phyloP scores from a whole-genome alignment of 1,140 invertebrate species.

The Pteromalus puparum region DNA sequence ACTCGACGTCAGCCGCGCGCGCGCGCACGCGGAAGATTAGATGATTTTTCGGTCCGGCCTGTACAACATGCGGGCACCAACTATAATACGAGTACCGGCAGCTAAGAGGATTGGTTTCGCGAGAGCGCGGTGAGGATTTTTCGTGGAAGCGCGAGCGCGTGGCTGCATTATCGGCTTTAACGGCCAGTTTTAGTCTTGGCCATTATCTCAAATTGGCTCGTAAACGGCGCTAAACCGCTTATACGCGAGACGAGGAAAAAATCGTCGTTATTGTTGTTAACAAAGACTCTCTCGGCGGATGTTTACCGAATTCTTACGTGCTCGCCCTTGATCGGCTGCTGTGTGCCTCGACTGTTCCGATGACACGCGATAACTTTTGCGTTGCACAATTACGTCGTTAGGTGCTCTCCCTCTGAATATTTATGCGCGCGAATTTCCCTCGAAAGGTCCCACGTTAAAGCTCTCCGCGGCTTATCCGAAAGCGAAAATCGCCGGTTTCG shows the following conservation, averaged over 20 bases:
- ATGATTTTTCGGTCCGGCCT: not conserved
- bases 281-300: too few species aligned
- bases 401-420: too few species aligned
- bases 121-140: not conserved
- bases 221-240: slow-evolving; percentile 18
- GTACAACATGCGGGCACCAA: too few species aligned
- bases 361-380: not conserved
- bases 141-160: slow-evolving; percentile 8
- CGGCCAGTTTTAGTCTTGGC: slow-evolving; percentile 17
- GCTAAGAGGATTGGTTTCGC: not conserved
- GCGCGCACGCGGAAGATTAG: not conserved
- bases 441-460: not conserved
- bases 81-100: too few species aligned
- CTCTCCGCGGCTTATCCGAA: not conserved
- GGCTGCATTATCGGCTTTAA: slow-evolving; percentile 27
- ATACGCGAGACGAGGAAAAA: not conserved
- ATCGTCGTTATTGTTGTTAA: not conserved
- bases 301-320: not conserved
- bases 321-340: not conserved
- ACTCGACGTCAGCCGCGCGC: not conserved
- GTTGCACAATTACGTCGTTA: not conserved
- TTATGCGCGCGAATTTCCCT: not conserved
- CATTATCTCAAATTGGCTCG: slow-evolving; percentile 30
- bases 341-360: too few species aligned
- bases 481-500: not conserved